phyloP scores from a whole-genome alignment of 2,797 vertebrate genomes.

The Scarus forsteni region DNA sequence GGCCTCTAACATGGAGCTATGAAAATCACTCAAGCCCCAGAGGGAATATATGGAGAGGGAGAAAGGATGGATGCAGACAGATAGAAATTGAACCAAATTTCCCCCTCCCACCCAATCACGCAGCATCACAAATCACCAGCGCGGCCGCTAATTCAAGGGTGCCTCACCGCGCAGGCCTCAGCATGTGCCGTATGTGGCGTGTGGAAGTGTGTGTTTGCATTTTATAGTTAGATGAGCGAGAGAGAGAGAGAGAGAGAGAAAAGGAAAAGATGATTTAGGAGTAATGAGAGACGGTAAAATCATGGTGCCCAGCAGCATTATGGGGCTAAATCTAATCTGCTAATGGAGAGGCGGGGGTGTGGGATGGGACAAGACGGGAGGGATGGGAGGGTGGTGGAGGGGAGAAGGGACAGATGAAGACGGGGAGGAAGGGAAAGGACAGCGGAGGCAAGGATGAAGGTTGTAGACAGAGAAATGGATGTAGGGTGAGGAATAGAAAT shows the following conservation, averaged over 20 bases:
- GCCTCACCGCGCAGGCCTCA: slow-evolving; percentile 43
- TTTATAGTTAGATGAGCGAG: slow-evolving; percentile 45
- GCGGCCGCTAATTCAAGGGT: slow-evolving; percentile 64
- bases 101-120: slow-evolving; percentile 70
- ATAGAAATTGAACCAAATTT: slow-evolving; percentile 69
- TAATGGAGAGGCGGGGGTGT: slow-evolving; percentile 71
- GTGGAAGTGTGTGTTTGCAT: slow-evolving; percentile 60
- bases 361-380: slow-evolving; percentile 9
- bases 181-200: slow-evolving; percentile 55
- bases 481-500: slow-evolving; percentile 8
- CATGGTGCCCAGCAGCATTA: slow-evolving; percentile 79
- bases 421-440: slow-evolving; percentile 47
- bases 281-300: slow-evolving; percentile 83
- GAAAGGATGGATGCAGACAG: slow-evolving; percentile 61
- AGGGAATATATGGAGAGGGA: slow-evolving; percentile 47
- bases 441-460: slow-evolving; percentile 38
- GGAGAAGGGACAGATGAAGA: slow-evolving; percentile 6
- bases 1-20: slow-evolving; percentile 47
- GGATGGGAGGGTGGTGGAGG: slow-evolving; percentile 22
- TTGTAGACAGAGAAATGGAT: slow-evolving; percentile 38
- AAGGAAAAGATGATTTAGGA: slow-evolving; percentile 78
- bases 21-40: slow-evolving; percentile 55
- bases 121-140: slow-evolving; percentile 72
- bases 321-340: slow-evolving; percentile 83
- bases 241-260: slow-evolving; percentile 33